These are phyloP conservation scores for Omphaloscelis lunosa DNA, from an alignment of 2,888 invertebrate genomes.

Conservation along the genomic window DNA sequence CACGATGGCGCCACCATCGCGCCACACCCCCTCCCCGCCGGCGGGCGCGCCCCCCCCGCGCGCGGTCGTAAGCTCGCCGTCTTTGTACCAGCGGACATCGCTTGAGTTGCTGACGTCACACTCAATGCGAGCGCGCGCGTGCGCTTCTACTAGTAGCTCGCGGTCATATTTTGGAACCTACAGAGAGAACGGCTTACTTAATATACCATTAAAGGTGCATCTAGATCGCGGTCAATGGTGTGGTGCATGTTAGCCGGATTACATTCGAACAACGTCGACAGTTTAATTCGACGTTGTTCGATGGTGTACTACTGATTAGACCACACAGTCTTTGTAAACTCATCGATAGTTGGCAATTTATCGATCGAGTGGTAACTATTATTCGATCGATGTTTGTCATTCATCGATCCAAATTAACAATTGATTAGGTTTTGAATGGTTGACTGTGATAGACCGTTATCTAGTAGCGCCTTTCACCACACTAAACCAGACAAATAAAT, in stretches of 20 bases:
- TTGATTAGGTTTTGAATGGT: neutral
- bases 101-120: constrained; percentile 82
- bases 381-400: neutral
- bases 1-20: constrained; percentile 75
- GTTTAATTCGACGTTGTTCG: neutral
- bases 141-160: constrained; percentile 83
- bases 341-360: neutral
- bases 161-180: constrained; percentile 76
- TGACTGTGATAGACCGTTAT: neutral
- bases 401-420: neutral
- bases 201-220: neutral
- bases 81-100: constrained; percentile 84
- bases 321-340: neutral
- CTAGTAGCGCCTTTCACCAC: neutral
- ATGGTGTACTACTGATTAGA: neutral
- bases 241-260: neutral
- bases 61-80: constrained; percentile 74
- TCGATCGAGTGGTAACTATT: neutral
- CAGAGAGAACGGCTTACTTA: neutral
- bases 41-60: constrained; percentile 63
- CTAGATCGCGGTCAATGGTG: neutral
- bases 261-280: neutral
- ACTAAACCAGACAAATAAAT: neutral
- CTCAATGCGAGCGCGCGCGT: constrained; percentile 77
- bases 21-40: constrained; percentile 77